Evolutionary conservation across 2,113 vertebrate species (phyloP), one percentile per base, ranked within the genome.

Genomic region (Callocephalon fimbriatum): DNA sequence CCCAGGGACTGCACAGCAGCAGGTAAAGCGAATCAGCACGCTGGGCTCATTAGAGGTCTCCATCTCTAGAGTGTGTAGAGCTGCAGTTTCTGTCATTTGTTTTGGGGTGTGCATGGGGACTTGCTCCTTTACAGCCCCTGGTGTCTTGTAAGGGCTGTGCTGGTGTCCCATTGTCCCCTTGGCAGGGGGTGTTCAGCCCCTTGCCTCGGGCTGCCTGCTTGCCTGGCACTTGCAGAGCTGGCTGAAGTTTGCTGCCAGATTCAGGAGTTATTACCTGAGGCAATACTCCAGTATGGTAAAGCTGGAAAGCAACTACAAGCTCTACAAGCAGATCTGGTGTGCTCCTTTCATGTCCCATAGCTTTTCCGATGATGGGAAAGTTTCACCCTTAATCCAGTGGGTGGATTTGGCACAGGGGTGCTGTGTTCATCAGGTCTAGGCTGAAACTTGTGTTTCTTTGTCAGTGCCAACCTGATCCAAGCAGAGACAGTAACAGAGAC

Each of bases 1-100:
- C 38, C 68, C 42, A 26, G 40, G 58, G 35, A 9, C 53, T 29
- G 37, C 37, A 9, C 42, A 35, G 67, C 0, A 0, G 29, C 26
- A 37, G 27, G 47, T 54, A 6, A n/a, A 0, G 0, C 35, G 65
- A 54, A 23, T 44, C 7, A 1, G 31, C 0, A 0, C 0, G 0
- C 29, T n/a, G 66, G 45, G 31, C 29, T 32, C 0, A 0, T 4
- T 4, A 27, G 26, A 53, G 29, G 9, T 37, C 56, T 58, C 37
- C 4, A 25, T 23, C n/a, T 74, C 62, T 61, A n/a, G n/a, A n/a
- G 59, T 12, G 7, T 31, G 5, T 21, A 37, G 53, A 50, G 40
- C 35, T 54, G 61, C 40, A 21, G 35, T 27, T 73, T 11, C 47
- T 56, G 74, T 18, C 2, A 1, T 27, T 63, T 17, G 4, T 1